These are phyloP conservation scores for Potamilus streckersoni DNA, from an alignment of 1,140 invertebrate genomes.

Conservation along the genomic window DNA sequence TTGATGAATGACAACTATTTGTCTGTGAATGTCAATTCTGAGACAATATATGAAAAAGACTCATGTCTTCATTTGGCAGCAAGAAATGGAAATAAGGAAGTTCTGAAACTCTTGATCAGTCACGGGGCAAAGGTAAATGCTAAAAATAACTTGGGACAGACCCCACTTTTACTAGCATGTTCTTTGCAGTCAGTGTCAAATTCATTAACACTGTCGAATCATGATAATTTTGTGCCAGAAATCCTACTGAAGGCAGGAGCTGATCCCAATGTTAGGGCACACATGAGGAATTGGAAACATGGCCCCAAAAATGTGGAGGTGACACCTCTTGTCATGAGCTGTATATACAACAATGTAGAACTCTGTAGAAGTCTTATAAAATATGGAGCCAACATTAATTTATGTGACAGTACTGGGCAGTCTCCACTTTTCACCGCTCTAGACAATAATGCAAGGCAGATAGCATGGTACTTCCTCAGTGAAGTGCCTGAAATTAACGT, in stretches of 20 bases:
- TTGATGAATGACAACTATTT: conserved; percentile 8
- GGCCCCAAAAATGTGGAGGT: not conserved
- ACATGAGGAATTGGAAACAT: not conserved
- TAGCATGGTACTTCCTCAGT: conserved; percentile 16
- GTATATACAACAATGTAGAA: conserved; percentile 15
- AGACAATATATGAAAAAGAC: conserved; percentile 20
- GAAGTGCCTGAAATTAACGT: conserved; percentile 14
- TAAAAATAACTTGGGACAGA: conserved; percentile 6
- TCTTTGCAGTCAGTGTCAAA: conserved; percentile 1
- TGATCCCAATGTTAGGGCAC: conserved; percentile 12
- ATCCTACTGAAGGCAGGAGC: conserved; percentile 21
- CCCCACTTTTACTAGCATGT: conserved; percentile 12
- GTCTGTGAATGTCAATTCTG: conserved; percentile 17
- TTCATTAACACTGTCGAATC: not conserved
- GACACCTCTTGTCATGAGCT: conserved; percentile 16
- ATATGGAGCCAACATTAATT: conserved; percentile 18
- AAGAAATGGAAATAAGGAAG: conserved; percentile 8
- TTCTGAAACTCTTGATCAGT: conserved; percentile 13
- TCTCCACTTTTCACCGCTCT: conserved; percentile 14
- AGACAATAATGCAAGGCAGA: not conserved
- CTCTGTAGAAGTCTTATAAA: conserved; percentile 12
- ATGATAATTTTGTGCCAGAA: conserved; percentile 10
- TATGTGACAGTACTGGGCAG: conserved; percentile 7
- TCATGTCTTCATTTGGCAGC: conserved; percentile 25
- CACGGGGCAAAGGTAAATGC: conserved; percentile 11